Percentiles rank a stretch among this genome's conserved stretches.
Conservation (phyloP, 1,140 invertebrate genomes). For the Caenorhabditis elegans region WBcel235 BX284604.4:1126501-1127000, state of each 20-base stretch:
- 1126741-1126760: background rate
- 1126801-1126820: slow-evolving; percentile 14
- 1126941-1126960: background rate
- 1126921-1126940: background rate
- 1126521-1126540: no score
- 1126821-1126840: background rate
- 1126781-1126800: background rate
- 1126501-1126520: no score
- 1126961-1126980: background rate
- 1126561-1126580: no score
- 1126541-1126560: no score
- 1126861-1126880: background rate
- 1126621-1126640: no score
- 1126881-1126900: background rate
- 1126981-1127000: no score
- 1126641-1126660: no score
- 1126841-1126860: background rate
- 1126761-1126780: background rate
- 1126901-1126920: background rate
- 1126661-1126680: no score
- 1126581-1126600: no score
- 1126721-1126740: background rate
- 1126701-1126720: no score
- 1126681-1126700: no score
- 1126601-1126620: no score